Conservation (phyloP, 2,113 vertebrate genomes). For the Hippocampus barbouri region DNA sequence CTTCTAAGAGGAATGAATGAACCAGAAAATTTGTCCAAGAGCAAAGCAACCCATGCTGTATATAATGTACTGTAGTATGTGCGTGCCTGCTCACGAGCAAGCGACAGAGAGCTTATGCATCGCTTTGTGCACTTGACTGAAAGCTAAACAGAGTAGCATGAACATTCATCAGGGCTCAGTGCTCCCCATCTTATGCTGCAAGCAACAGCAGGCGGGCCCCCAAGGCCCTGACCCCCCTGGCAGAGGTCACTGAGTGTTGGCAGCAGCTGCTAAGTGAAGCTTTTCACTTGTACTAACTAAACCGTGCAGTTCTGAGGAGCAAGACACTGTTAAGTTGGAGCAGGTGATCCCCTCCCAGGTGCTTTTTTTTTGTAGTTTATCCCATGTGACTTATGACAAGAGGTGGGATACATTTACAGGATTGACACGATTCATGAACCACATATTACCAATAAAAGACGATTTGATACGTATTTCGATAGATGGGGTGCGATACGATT, state of each 20-base stretch:
- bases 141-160: conserved; percentile 10
- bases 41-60: conserved; percentile 23
- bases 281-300: background rate
- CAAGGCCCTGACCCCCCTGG: conserved; percentile 14
- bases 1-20: conserved; percentile 47
- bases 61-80: conserved; percentile 14
- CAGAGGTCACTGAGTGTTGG: conserved; percentile 30
- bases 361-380: background rate
- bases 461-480: too few species aligned
- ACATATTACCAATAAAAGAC: background rate
- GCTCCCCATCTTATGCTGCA: background rate
- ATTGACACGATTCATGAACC: background rate
- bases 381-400: background rate
- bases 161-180: conserved; percentile 1
- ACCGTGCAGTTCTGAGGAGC: background rate
- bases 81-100: background rate
- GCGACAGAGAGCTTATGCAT: conserved; percentile 14
- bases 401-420: too few species aligned
- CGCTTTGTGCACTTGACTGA: conserved; percentile 12
- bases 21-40: conserved; percentile 47
- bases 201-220: conserved; percentile 12
- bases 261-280: conserved; percentile 17
- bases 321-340: background rate
- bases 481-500: too few species aligned
- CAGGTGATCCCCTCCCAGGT: background rate